Conservation (phyloP, 2,113 vertebrate genomes). For the Brachyhypopomus gauderio region DNA sequence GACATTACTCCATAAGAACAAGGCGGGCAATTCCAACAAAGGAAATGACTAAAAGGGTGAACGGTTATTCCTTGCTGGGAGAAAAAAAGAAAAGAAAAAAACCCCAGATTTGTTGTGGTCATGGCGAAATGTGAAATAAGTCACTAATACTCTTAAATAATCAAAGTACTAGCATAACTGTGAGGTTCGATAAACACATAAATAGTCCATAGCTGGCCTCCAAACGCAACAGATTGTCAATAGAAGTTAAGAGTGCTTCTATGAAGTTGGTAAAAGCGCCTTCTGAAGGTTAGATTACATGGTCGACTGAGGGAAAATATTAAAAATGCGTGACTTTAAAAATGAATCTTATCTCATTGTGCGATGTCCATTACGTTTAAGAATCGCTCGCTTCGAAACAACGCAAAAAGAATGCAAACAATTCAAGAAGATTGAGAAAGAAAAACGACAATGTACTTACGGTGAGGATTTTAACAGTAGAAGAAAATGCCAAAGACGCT, state of each 20-base stretch:
- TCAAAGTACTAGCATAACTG: neutral
- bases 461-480: conserved; percentile 60
- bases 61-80: conserved; percentile 21
- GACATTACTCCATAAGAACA: conserved; percentile 26
- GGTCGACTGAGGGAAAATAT: neutral
- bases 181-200: neutral
- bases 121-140: neutral
- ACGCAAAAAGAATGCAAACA: conserved; percentile 27
- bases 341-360: neutral
- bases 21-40: conserved; percentile 59
- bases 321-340: neutral
- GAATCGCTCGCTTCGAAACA: neutral
- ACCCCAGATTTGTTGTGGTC: neutral
- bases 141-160: neutral
- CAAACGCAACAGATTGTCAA: conserved; percentile 7
- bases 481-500: conserved; percentile 67
- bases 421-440: neutral
- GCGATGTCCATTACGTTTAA: neutral
- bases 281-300: neutral
- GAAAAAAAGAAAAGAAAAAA: neutral
- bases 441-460: conserved; percentile 67
- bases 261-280: neutral
- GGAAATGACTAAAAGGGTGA: conserved; percentile 47
- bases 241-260: neutral
- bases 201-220: neutral